phyloP scores from a whole-genome alignment of 2,888 invertebrate genomes.

The Nymphalis urticae region DNA sequence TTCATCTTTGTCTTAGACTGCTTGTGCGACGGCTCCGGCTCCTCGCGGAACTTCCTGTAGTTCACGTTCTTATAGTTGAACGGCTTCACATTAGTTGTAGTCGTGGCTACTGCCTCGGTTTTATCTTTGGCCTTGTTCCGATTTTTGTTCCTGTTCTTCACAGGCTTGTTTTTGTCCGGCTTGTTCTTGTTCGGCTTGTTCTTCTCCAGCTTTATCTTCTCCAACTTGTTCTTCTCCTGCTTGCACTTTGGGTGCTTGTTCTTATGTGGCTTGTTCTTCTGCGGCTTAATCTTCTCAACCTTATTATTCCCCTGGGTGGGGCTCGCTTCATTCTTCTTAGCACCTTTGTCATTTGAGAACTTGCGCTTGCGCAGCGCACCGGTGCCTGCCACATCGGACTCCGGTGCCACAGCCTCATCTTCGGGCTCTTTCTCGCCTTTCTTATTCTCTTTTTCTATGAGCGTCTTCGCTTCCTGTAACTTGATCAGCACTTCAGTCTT shows the following conservation, averaged over 20 bases:
- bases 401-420: neutral
- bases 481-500: slow-evolving; percentile 58
- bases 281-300: slow-evolving; percentile 30
- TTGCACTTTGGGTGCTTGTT: slow-evolving; percentile 27
- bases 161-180: neutral
- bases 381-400: slow-evolving; percentile 21
- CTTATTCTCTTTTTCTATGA: slow-evolving; percentile 47
- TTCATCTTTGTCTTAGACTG: slow-evolving; percentile 39
- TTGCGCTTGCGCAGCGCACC: slow-evolving; percentile 36
- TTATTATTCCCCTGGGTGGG: slow-evolving; percentile 20
- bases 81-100: slow-evolving; percentile 41
- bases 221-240: slow-evolving; percentile 29
- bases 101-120: slow-evolving; percentile 34
- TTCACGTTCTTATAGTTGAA: slow-evolving; percentile 58
- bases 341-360: slow-evolving; percentile 50
- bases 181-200: neutral
- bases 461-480: slow-evolving; percentile 52
- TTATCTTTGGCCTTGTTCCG: slow-evolving; percentile 36
- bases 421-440: slow-evolving; percentile 3
- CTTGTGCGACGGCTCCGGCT: slow-evolving; percentile 53
- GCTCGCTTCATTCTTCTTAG: slow-evolving; percentile 27
- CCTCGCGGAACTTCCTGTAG: slow-evolving; percentile 61
- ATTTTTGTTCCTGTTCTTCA: slow-evolving; percentile 35
- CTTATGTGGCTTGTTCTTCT: too few species aligned
- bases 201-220: too few species aligned